Conservation (phyloP, 1,140 invertebrate species). For the Aphelenchoides avenae region DNA sequence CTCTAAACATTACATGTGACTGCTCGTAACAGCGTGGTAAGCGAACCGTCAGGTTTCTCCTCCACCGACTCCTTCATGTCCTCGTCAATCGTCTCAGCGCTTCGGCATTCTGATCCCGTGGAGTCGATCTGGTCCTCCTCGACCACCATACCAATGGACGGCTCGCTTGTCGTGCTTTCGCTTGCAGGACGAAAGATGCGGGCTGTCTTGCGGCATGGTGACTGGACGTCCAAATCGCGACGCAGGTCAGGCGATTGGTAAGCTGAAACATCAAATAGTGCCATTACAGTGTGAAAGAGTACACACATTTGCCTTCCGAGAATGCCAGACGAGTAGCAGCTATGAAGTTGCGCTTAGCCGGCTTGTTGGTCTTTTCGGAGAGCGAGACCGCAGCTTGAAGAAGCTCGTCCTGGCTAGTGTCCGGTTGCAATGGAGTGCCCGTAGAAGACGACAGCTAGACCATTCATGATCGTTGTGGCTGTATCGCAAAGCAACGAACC, state of each 20-base stretch:
- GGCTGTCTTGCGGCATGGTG: constrained; percentile 1
- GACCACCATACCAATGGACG: no score
- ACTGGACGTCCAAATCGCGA: neutral
- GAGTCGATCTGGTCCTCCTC: no score
- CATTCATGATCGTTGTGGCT: neutral
- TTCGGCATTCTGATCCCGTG: no score
- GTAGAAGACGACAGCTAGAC: constrained; percentile 16
- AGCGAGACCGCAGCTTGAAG: constrained; percentile 6
- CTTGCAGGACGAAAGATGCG: no score
- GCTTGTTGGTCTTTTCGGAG: constrained; percentile 1
- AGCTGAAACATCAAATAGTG: no score
- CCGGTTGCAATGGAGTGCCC: constrained; percentile 8
- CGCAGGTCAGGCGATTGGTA: constrained; percentile 2
- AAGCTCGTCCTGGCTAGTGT: constrained; percentile 1
- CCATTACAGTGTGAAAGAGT: neutral
- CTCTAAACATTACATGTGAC: no score
- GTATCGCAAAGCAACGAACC: neutral
- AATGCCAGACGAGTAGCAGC: neutral
- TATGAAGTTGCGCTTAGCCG: neutral
- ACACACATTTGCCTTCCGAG: constrained; percentile 2
- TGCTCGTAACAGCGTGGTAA: no score
- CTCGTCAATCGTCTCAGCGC: no score
- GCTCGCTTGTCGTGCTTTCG: no score
- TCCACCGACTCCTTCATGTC: no score
- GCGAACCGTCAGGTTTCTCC: no score